Evolutionary conservation across 1,140 invertebrate genomes (phyloP).

Genomic region (Euura saliciscinereae): DNA sequence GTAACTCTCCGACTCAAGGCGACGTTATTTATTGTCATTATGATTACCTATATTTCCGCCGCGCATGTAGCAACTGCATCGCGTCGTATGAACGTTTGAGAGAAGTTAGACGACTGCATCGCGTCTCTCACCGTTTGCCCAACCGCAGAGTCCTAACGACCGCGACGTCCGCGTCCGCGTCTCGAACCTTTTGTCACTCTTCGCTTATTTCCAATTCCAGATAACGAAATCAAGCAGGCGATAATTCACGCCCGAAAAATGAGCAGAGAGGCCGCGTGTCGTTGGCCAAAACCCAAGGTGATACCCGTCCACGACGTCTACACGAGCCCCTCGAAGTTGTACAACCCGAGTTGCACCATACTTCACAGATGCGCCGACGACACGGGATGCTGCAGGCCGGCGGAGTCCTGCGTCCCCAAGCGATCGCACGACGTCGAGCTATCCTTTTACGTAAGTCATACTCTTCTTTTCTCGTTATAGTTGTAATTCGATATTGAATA

Average conservation of each 20-base stretch:
- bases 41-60: too few species aligned
- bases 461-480: neutral
- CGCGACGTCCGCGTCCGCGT: too few species aligned
- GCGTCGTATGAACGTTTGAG: too few species aligned
- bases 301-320: constrained; percentile 68
- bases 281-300: constrained; percentile 66
- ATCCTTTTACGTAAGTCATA: constrained; percentile 73
- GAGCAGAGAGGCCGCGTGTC: constrained; percentile 65
- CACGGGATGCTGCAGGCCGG: constrained; percentile 73
- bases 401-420: constrained; percentile 71
- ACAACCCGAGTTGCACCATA: constrained; percentile 75
- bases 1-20: too few species aligned
- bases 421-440: constrained; percentile 67
- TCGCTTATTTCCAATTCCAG: constrained; percentile 34
- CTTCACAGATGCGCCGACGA: constrained; percentile 78
- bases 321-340: constrained; percentile 71
- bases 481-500: too few species aligned
- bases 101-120: too few species aligned
- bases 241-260: constrained; percentile 65
- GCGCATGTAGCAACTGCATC: too few species aligned
- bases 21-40: too few species aligned
- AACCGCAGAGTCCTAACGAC: too few species aligned
- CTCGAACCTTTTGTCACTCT: too few species aligned
- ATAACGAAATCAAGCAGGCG: constrained; percentile 55
- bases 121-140: too few species aligned